Percentiles rank a stretch among this genome's conserved stretches.
These are phyloP conservation scores for Drosophila setifemur DNA, from an alignment of 1,140 invertebrate species.

Conservation along the genomic window DNA sequence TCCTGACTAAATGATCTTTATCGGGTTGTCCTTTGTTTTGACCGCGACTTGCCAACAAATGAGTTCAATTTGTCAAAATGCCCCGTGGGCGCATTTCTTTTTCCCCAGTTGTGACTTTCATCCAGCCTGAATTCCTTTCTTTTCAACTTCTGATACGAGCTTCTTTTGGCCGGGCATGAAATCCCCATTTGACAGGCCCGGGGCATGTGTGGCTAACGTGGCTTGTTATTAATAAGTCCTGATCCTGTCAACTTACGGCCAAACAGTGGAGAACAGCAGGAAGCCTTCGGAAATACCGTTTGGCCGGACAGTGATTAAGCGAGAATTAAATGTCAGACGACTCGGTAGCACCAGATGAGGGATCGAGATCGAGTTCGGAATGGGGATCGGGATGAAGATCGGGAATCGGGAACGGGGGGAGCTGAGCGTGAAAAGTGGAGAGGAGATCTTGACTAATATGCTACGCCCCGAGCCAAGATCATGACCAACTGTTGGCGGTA, in stretches of 20 bases:
- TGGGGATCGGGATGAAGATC: neutral
- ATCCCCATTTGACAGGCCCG: constrained; percentile 72
- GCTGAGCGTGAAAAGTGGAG: constrained; percentile 63
- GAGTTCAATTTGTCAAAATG: constrained; percentile 75
- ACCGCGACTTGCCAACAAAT: constrained; percentile 68
- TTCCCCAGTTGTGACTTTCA: constrained; percentile 28
- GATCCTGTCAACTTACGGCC: constrained; percentile 64
- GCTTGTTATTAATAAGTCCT: constrained; percentile 67
- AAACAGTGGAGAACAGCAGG: constrained; percentile 33
- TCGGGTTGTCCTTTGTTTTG: constrained; percentile 73
- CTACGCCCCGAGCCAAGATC: constrained; percentile 44
- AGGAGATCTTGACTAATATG: constrained; percentile 67
- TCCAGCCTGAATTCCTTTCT: constrained; percentile 36
- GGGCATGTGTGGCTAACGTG: constrained; percentile 17
- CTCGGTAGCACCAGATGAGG: constrained; percentile 42
- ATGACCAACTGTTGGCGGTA: constrained; percentile 45
- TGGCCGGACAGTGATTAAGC: constrained; percentile 77
- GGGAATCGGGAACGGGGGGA: constrained; percentile 18
- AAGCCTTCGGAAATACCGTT: constrained; percentile 62
- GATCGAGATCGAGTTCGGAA: constrained; percentile 19
- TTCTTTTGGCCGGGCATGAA: constrained; percentile 48
- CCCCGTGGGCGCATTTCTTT: constrained; percentile 25
- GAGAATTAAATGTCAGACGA: constrained; percentile 75
- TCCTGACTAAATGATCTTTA: constrained; percentile 55
- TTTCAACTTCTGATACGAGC: constrained; percentile 27